Evolutionary conservation across 2,113 vertebrate species (phyloP), one percentile per base, ranked within the genome.

Genomic region (Aldabrachelys gigantea): DNA sequence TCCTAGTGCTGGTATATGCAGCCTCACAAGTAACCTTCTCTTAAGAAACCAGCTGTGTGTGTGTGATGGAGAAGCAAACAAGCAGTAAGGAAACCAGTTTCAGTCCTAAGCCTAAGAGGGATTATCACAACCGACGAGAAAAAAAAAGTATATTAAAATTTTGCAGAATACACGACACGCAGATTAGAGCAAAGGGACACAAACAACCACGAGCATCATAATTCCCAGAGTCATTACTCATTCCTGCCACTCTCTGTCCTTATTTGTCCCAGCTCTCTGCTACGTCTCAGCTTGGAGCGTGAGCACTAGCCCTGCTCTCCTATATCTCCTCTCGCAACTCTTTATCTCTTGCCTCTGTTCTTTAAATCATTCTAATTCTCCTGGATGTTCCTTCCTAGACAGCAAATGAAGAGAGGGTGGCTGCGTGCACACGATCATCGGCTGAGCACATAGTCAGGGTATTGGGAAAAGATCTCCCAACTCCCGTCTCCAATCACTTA

Each of bases 311-410:
- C 92, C 54, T 92, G 69, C 79, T 93, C 95, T 93, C 53, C 75
- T 86, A 22, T 31, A 78, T 53, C 59, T 44, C 62, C 49, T 35
- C 89, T 94, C 82, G 76, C 92, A 90, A 89, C 83, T 62, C 59
- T 80, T 94, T 0, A 0, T 52, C 24, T 0, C 0, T 6, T 76
- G 53, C 19, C 35, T 62, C 84, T 91, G 89, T 93, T 69, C 24
- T 80, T 85, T 50, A 83, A 62, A 92, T 95, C 93, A 89, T 91
- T 97, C 89, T 69, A 81, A 92, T 86, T 94, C 80, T 75, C 76
- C 79, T 0, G 2, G 35, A 27, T 90, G 50, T 54, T 91, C 90
- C 54, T 78, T 91, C 82, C 38, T 35, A 53, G 41, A 84, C 57
- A 54, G 81, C 54, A 41, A 47, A 78, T 0, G 5, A 91, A 59